phyloP scores from a whole-genome alignment of 1,140 invertebrate genomes.

The Ladona fulva region DNA sequence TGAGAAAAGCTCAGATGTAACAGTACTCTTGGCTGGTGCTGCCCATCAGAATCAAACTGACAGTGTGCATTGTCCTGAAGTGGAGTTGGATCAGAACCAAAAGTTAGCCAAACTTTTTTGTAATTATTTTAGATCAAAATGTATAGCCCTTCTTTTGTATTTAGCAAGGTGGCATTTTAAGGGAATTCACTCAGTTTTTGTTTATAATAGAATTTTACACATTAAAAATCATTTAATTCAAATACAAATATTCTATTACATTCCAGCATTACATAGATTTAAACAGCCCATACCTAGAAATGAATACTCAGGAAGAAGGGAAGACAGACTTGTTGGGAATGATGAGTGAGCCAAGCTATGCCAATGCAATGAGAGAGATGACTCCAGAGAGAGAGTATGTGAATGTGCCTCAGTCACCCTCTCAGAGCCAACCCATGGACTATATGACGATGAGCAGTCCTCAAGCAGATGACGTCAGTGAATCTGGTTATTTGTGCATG shows the following conservation, averaged over 20 bases:
- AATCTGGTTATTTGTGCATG: conserved; percentile 2
- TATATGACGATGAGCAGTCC: conserved; percentile 4
- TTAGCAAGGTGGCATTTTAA: too few species aligned
- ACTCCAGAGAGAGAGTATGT: background rate
- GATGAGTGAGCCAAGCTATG: conserved; percentile 12
- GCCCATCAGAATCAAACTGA: too few species aligned
- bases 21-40: too few species aligned
- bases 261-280: conserved; percentile 12
- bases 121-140: too few species aligned
- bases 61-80: too few species aligned
- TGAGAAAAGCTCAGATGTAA: too few species aligned
- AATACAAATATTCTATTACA: background rate
- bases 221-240: too few species aligned
- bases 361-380: background rate
- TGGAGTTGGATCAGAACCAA: too few species aligned
- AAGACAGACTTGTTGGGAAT: background rate
- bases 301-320: background rate
- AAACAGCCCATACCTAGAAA: background rate
- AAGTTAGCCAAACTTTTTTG: too few species aligned
- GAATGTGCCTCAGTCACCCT: background rate
- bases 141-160: too few species aligned
- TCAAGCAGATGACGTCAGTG: background rate
- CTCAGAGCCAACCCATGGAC: background rate
- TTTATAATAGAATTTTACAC: too few species aligned
- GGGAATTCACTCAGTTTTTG: too few species aligned